Percentiles rank a stretch among this genome's conserved stretches.
Conservation (phyloP, 37 sponge, comb jelly and placozoan genomes). For the Corticium candelabrum region DNA sequence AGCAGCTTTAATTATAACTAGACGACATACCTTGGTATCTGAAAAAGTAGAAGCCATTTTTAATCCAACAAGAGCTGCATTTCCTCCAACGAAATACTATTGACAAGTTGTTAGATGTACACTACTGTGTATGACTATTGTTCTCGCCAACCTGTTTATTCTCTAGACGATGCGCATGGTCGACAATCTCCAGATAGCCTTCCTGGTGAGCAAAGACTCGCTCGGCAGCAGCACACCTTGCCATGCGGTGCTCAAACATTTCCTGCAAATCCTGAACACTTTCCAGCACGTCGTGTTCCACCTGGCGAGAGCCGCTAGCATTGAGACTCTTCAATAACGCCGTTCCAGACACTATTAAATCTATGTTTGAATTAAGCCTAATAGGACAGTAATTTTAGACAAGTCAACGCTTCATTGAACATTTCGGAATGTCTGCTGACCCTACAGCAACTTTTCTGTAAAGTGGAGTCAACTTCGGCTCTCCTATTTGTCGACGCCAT, state of each 20-base stretch:
- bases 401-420: too few relatives aligned
- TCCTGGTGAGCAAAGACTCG: conserved; percentile 24
- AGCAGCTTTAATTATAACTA: neutral
- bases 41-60: conserved; percentile 21
- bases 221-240: conserved; percentile 66
- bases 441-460: too few relatives aligned
- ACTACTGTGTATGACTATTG: neutral
- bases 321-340: conserved; percentile 36
- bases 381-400: neutral
- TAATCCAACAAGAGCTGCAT: conserved; percentile 82
- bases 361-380: conserved; percentile 78
- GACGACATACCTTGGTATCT: neutral
- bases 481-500: neutral
- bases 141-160: neutral
- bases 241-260: conserved; percentile 54
- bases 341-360: conserved; percentile 64
- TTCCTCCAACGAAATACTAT: conserved; percentile 81
- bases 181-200: conserved; percentile 39
- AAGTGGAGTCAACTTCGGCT: too few relatives aligned
- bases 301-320: neutral
- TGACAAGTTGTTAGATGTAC: neutral
- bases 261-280: conserved; percentile 36
- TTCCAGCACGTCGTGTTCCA: conserved; percentile 28
- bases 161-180: conserved; percentile 19
- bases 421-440: too few relatives aligned